Evolutionary conservation across 2,797 vertebrate genomes (phyloP).

Genomic region (Sebastes jordani): DNA sequence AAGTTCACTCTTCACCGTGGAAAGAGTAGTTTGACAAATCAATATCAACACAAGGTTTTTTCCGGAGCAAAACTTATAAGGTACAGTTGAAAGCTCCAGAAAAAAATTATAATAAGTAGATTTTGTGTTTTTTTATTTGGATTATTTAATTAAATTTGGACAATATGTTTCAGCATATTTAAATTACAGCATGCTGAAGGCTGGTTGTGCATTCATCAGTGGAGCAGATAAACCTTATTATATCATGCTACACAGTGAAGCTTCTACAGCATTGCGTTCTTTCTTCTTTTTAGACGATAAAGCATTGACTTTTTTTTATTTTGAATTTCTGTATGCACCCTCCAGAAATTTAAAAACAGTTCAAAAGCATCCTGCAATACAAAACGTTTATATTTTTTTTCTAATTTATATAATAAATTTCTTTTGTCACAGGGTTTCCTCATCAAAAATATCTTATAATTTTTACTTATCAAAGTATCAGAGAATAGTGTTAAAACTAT

Average conservation of each 20-base stretch:
- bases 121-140: background rate
- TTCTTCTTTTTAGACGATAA: no score
- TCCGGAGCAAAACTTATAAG: no score
- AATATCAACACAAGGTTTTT: background rate
- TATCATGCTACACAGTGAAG: background rate
- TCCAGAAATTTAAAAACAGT: background rate
- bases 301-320: no score
- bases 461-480: background rate
- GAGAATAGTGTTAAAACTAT: background rate
- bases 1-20: background rate
- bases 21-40: background rate
- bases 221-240: no score
- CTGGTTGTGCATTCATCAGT: background rate
- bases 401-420: background rate
- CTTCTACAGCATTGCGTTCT: no score
- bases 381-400: background rate
- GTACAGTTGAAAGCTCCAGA: no score
- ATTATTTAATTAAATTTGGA: background rate
- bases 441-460: background rate
- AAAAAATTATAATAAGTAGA: no score
- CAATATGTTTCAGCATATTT: background rate
- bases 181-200: background rate
- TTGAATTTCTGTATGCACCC: background rate
- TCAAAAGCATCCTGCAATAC: background rate
- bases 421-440: background rate